A percentile compares a stretch with the other conserved stretches of the same genome.
Conservation (phyloP, 2,113 vertebrate species). For the Callorhinus ursinus region DNA sequence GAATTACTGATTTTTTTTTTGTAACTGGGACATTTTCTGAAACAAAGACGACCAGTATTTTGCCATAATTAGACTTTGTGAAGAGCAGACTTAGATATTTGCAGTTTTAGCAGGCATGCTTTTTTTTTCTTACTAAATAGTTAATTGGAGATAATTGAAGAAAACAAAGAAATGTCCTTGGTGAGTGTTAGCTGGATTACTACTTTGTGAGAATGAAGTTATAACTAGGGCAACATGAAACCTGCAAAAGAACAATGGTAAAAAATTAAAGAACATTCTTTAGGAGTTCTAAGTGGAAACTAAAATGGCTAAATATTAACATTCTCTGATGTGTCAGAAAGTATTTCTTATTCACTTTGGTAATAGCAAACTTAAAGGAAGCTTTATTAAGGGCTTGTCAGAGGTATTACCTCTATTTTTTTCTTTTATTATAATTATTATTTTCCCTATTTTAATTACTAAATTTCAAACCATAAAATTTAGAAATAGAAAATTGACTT, state of each 20-base stretch:
- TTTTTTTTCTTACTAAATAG: slow-evolving; percentile 4
- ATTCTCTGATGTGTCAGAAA: not conserved
- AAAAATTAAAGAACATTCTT: not conserved
- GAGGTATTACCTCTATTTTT: not conserved
- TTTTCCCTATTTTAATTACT: not conserved
- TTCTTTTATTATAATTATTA: not conserved
- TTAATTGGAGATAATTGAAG: slow-evolving; percentile 47
- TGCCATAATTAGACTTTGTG: not conserved
- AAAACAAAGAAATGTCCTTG: not conserved
- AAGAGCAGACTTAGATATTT: not conserved
- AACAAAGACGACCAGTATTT: slow-evolving; percentile 27
- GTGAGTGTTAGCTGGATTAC: not conserved
- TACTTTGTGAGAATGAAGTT: not conserved
- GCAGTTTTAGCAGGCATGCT: not conserved
- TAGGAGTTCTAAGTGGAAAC: not conserved
- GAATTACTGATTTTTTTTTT: not conserved
- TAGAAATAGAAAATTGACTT: not conserved
- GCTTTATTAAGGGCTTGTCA: not conserved
- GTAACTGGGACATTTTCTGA: not conserved
- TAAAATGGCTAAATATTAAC: not conserved
- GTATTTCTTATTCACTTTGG: not conserved
- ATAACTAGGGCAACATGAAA: not conserved
- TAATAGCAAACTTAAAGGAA: not conserved
- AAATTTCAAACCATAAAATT: not conserved
- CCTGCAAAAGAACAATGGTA: not conserved